phyloP scores from a whole-genome alignment of 2,888 invertebrate genomes.

The Pterostichus madidus region DNA sequence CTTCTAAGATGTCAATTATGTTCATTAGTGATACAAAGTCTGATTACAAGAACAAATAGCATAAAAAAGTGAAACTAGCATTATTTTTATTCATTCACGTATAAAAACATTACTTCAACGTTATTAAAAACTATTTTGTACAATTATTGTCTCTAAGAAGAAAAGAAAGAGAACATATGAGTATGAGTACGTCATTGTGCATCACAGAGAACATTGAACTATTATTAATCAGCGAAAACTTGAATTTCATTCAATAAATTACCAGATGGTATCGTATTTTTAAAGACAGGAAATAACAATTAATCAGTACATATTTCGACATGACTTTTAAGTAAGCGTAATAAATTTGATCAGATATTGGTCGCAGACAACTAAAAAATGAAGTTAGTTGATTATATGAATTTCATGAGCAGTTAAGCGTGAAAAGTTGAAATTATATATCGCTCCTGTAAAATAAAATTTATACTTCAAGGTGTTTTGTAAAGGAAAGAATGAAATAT shows the following conservation, averaged over 20 bases:
- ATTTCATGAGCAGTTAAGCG: constrained; percentile 56
- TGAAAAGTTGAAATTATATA: constrained; percentile 43
- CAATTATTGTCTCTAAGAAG: constrained; percentile 14
- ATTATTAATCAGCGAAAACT: background rate
- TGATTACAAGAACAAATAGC: constrained; percentile 8
- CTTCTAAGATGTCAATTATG: constrained; percentile 12
- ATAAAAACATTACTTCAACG: constrained; percentile 12
- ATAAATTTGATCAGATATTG: constrained; percentile 9
- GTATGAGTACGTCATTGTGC: background rate
- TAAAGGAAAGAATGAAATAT: constrained; percentile 8
- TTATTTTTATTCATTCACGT: constrained; percentile 49
- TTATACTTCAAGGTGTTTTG: constrained; percentile 1
- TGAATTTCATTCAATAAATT: constrained; percentile 7
- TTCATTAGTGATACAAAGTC: constrained; percentile 23
- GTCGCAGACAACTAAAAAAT: background rate
- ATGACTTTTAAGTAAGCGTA: background rate
- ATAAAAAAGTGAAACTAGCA: constrained; percentile 35
- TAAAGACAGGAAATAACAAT: background rate
- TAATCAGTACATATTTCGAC: background rate
- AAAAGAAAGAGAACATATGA: constrained; percentile 5
- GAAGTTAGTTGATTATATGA: background rate
- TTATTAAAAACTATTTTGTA: constrained; percentile 44
- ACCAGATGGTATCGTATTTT: background rate
- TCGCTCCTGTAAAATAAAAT: constrained; percentile 18
- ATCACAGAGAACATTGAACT: constrained; percentile 18